Base-by-base conservation (phyloP, 2,888 invertebrate species). In the Drosophila infuscata region DNA sequence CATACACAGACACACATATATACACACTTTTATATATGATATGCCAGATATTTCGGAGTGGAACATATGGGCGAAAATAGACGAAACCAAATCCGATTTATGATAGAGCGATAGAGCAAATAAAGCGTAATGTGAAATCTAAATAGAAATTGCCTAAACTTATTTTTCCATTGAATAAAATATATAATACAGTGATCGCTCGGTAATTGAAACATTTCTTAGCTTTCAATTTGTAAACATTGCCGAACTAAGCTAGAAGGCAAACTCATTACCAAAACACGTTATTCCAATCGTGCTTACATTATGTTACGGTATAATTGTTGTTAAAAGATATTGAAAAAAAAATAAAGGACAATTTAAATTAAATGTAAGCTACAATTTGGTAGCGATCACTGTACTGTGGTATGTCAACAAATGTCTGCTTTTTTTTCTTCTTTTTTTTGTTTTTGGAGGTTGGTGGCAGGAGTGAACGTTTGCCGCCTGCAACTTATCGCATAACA, bases 101-200 rank as follows among this genome's bases (percentile, higher is more conserved):
- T 81, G 84, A 79, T 69, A 74, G 63, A 49, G 52, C 56, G 51
- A 25, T 25, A 25, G 25, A 78, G 69, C 53, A 83, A 83, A 83
- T 79, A 84, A 69, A 79, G 56, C 58, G 30, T 66, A 73, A 89
- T 84, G 74, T 73, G 67, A 82, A 89, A 85, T 82, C 88, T 25
- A 82, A 88, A 89, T 82, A 82, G 65, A 71, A 82, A 72, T 70
- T 84, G 77, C 75, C 70, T 69, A 74, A 74, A 61, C 43, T 76
- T 72, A 56, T 43, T 57, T 73, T 67, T 78, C 63, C 70, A 65
- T 66, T 52, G 70, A 74, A 74, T 33, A 64, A 77, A 46, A 11
- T 5, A 30, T 32, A 20, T 33, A 32, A 12, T 32, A 57, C 41
- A 57, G 41, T 41, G 30, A 30, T 41, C 32, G 15, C 20, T 41